Evolutionary conservation across 2,797 vertebrate species (phyloP), one percentile per base, ranked within the genome.

Genomic region (Myripristis jacobus): DNA sequence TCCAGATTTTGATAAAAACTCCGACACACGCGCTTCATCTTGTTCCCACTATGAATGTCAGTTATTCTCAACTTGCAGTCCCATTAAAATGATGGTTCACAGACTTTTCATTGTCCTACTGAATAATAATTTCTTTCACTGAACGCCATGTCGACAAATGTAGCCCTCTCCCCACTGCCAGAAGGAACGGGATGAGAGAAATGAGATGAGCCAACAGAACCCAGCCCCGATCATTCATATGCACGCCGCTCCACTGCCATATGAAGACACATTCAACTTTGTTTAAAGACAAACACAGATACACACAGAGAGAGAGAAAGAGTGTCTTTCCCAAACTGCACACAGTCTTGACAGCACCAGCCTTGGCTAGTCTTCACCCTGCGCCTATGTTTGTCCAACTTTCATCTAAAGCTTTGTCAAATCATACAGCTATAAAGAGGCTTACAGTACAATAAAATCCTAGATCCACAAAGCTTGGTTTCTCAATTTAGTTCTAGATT

Each of bases 131-230:
- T 21, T 38, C 52, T 70, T 65, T 66, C 41, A 29, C 61, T 80
- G 48, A 61, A 44, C 24, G 60, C 70, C 66, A 74, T 61, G 72
- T 76, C 80, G 86, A 87, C 81, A 81, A 87, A 69, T 80, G 71
- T 65, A 77, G 77, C 75, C 62, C 61, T 36, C 6, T 41, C 44
- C 25, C 55, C 69, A 46, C 73, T 63, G 86, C 89, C 85, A 77
- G 81, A 75, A 79, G 79, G 71, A 80, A 74, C 24, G 16, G 60
- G 75, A 82, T 57, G 74, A 87, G 68, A 76, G 72, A 31, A 78
- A 70, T 1, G 63, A 75, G 65, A 81, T 53, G 82, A 85, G 86
- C 71, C 77, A 86, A 84, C 69, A 73, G 83, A 83, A 88, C 86
- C 75, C 64, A 72, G 69, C 66, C 61, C 54, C 4, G 51, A 63